Percentiles rank a stretch among this genome's conserved stretches.
phyloP scores from a whole-genome alignment of 2,797 vertebrate species.

The Neosalanx taihuensis region DNA sequence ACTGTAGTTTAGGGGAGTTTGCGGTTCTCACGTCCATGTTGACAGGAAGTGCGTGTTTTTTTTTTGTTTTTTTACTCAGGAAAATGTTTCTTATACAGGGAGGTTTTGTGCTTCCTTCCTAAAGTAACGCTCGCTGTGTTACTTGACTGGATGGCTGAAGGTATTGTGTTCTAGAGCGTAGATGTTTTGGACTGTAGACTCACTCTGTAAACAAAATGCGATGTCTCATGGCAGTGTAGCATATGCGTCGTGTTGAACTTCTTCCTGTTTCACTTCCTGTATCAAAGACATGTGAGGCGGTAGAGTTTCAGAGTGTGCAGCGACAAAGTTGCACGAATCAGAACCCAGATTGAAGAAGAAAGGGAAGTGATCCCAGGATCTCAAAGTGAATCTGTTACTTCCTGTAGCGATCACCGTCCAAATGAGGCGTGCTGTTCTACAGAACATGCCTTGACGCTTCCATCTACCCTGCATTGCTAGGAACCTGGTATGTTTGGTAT shows the following conservation, averaged over 20 bases:
- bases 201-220: neutral
- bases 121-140: no score
- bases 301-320: no score
- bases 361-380: no score
- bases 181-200: slow-evolving; percentile 1
- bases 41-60: neutral
- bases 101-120: neutral
- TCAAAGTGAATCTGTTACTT: no score
- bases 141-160: neutral
- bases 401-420: no score
- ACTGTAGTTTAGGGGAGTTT: neutral
- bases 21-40: neutral
- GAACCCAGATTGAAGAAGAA: no score
- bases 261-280: neutral
- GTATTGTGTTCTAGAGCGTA: neutral
- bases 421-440: no score
- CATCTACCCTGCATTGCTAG: no score
- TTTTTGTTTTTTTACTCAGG: neutral
- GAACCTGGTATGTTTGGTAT: neutral
- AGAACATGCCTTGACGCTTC: no score
- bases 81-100: neutral
- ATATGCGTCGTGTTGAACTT: neutral
- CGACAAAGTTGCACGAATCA: no score
- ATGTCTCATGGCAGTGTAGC: neutral
- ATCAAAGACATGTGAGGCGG: no score